Evolutionary conservation across 2,113 vertebrate species (phyloP).

Genomic region (Plectropomus leopardus): DNA sequence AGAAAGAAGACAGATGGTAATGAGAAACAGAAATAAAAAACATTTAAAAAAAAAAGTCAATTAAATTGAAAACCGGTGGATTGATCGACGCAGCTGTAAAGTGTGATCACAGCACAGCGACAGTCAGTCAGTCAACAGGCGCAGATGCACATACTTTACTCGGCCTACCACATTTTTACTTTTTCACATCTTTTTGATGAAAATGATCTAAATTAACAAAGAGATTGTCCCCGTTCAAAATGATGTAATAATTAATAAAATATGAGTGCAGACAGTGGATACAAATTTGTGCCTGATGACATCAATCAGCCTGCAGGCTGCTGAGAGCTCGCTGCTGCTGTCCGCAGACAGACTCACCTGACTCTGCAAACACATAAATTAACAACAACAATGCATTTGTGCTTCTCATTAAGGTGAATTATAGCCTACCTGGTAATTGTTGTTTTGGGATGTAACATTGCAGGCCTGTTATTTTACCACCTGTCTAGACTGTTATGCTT

Average conservation of each 20-base stretch:
- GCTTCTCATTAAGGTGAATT: slow-evolving; percentile 39
- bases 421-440: slow-evolving; percentile 10
- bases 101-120: not conserved
- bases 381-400: slow-evolving; percentile 4
- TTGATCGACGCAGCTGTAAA: too few species aligned
- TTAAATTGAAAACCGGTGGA: too few species aligned
- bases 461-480: slow-evolving; percentile 31
- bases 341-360: slow-evolving; percentile 4
- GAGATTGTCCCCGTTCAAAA: not conserved
- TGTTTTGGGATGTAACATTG: slow-evolving; percentile 36
- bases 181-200: not conserved
- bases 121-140: not conserved
- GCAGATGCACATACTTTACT: not conserved
- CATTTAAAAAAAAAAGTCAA: too few species aligned
- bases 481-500: slow-evolving; percentile 15
- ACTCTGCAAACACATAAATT: slow-evolving; percentile 10
- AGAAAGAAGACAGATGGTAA: too few species aligned
- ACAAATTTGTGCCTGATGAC: not conserved
- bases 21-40: too few species aligned
- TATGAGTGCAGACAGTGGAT: not conserved
- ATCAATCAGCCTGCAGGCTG: not conserved
- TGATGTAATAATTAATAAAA: not conserved
- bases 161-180: not conserved
- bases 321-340: not conserved
- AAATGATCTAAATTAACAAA: not conserved